phyloP scores from a whole-genome alignment of 1,140 invertebrate genomes.

The Brachionus sp. region DNA sequence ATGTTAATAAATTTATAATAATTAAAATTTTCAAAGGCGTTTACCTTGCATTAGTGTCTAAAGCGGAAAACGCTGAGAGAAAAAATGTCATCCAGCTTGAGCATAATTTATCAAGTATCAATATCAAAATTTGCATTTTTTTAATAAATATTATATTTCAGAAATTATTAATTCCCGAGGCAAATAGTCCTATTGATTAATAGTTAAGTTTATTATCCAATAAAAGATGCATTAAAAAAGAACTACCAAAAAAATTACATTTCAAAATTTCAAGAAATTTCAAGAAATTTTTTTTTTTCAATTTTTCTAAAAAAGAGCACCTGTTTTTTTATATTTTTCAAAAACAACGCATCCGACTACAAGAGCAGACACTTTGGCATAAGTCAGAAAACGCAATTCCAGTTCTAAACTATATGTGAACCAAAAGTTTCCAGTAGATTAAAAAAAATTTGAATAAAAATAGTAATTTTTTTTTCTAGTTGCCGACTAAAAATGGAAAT shows the following conservation, averaged over 20 bases:
- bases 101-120: neutral
- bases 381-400: neutral
- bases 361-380: neutral
- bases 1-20: neutral
- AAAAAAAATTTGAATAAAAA: conserved; percentile 16
- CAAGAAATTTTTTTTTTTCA: neutral
- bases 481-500: conserved; percentile 6
- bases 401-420: neutral
- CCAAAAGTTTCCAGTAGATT: conserved; percentile 18
- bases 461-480: neutral
- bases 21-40: neutral
- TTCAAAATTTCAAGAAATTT: neutral
- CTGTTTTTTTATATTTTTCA: neutral
- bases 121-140: neutral
- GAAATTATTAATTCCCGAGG: neutral
- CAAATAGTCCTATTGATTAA: neutral
- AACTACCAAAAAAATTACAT: neutral
- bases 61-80: neutral
- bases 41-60: neutral
- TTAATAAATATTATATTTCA: neutral
- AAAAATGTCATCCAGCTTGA: neutral
- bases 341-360: neutral
- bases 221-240: neutral
- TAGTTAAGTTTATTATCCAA: conserved; percentile 5
- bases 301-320: neutral